These are phyloP conservation scores for Myotis yumanensis DNA, from an alignment of 2,113 vertebrate genomes.

Conservation along the genomic window DNA sequence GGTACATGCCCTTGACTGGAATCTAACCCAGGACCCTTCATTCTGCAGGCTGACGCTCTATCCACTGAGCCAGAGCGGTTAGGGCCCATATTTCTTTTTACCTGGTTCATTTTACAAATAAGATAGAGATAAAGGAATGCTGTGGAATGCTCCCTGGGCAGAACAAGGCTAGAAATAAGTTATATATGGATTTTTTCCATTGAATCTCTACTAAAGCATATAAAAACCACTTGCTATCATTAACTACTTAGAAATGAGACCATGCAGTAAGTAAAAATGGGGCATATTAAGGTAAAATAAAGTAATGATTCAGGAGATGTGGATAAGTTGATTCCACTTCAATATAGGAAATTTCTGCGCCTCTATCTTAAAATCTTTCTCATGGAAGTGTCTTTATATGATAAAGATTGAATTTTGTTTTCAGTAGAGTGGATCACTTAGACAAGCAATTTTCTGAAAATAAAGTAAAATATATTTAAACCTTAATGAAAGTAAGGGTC, in stretches of 20 bases:
- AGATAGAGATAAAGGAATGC: neutral
- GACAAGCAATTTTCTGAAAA: slow-evolving; percentile 25
- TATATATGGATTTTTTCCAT: slow-evolving; percentile 9
- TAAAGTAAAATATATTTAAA: slow-evolving; percentile 5
- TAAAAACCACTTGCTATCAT: slow-evolving; percentile 25
- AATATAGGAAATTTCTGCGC: neutral
- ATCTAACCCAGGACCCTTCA: too few relatives aligned
- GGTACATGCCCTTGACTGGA: too few relatives aligned
- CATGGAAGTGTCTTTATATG: neutral
- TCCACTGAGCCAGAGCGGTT: too few relatives aligned
- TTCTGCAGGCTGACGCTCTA: too few relatives aligned
- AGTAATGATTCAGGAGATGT: neutral
- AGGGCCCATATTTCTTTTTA: neutral
- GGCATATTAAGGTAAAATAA: neutral
- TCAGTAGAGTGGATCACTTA: neutral
- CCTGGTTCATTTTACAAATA: neutral
- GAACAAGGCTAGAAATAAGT: neutral
- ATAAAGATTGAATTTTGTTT: neutral
- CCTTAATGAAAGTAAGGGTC: neutral
- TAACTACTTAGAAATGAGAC: neutral
- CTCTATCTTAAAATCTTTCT: neutral
- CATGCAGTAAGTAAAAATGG: neutral
- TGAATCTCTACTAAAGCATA: neutral
- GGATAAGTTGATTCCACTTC: neutral
- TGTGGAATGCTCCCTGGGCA: neutral